Evolutionary conservation across 2,113 vertebrate species (phyloP).

Genomic region (Seriola dumerili): DNA sequence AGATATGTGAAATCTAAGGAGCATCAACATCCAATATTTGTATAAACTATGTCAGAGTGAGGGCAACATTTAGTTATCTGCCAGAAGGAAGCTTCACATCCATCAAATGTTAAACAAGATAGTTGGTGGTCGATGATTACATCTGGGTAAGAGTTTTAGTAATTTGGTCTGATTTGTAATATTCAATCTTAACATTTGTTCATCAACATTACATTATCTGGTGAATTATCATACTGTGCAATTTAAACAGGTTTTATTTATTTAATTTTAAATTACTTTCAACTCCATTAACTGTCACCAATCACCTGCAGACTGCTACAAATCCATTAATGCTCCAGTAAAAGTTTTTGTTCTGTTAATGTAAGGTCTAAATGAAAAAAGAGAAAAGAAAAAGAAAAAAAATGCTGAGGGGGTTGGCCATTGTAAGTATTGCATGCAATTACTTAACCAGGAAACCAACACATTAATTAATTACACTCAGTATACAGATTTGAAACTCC

Average conservation of each 20-base stretch:
- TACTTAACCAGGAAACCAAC: background rate
- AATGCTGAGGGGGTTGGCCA: background rate
- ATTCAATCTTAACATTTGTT: constrained; percentile 2
- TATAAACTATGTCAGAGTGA: constrained; percentile 45
- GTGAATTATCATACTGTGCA: background rate
- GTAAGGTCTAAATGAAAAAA: background rate
- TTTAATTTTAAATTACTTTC: background rate
- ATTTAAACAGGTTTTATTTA: background rate
- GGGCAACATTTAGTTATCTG: constrained; percentile 55
- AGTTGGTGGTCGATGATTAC: constrained; percentile 3
- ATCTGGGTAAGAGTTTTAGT: constrained; percentile 13
- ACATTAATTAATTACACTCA: background rate
- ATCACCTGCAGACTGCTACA: background rate
- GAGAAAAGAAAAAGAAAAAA: background rate
- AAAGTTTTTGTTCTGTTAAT: background rate
- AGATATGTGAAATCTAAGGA: constrained; percentile 53
- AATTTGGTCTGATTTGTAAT: constrained; percentile 15
- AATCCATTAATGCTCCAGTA: background rate
- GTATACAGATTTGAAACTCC: background rate
- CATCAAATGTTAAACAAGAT: constrained; percentile 19
- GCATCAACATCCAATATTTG: constrained; percentile 38
- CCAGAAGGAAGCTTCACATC: constrained; percentile 41
- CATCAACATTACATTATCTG: background rate
- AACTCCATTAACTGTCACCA: background rate
- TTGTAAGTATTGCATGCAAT: background rate